Base-by-base conservation (phyloP, 2,113 vertebrate species). In the Alethe diademata region DNA sequence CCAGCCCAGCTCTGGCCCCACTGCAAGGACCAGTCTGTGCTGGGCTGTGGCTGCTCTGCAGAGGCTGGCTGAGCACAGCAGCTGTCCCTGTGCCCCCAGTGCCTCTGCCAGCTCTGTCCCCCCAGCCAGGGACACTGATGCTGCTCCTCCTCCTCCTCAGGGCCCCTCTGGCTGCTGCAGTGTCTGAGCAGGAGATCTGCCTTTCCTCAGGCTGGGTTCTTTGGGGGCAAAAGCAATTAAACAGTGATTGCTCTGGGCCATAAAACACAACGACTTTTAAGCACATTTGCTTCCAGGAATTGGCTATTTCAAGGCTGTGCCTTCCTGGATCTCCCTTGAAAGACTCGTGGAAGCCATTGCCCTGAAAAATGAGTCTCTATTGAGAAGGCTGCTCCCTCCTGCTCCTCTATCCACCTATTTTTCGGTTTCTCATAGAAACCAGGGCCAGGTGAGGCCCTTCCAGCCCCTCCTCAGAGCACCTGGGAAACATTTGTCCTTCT, bases 241-340 rank as follows among this genome's bases (percentile, higher is more conserved):
- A 47, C 1, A 50, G 28, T 66, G 80, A 76, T 19, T 54, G 75
- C 91, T 88, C 61, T 18, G 24, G 89, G 80, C 93, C 76, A 23
- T 60, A 61, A 84, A 81, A 31, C 14, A 10, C 5, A 2, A 92
- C 9, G 61, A 62, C 48, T 92, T 91, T 89, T 20, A 42, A 72
- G 84, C 73, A 38, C 66, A 35, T 56, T 50, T 48, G 25, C 83
- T 67, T 71, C 56, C 86, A 89, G 69, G 76, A 91, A 74, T 36
- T 78, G 73, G 36, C 48, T 78, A 9, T 84, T 93, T 88, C 19
- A 8, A 86, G 86, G 60, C n/a, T 47, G 1, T 57, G 56, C 47
- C 78, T 89, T 67, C 83, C 45, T 74, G 65, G 73, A 53, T 93
- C 88, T 89, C 57, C 53, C 83, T 78, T 53, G 93, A 74, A 95